Base-by-base conservation (phyloP, 2,888 invertebrate species). In the Epistrophe eligans region DNA sequence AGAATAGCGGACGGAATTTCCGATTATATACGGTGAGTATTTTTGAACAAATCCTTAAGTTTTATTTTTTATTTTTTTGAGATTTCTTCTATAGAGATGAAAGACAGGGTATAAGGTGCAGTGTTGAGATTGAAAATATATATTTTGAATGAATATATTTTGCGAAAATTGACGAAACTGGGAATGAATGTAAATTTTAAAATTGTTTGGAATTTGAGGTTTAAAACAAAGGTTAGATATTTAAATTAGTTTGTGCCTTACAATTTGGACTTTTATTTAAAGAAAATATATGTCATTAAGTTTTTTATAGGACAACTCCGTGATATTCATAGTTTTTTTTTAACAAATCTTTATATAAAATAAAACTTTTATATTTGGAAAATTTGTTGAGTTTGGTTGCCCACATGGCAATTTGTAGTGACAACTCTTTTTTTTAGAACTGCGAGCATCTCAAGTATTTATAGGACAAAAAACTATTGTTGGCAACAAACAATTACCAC, bases 1-100 rank as follows among this genome's bases (percentile, higher is more conserved):
- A 85, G 85, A 38, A 43, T 77, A 85, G 85, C 85, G 85, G 85
- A 85, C 85, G 85, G 85, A 85, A 77, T 85, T 80, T 81, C 74
- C 57, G 77, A 85, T 77, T 85, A 85, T 58, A 74, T 58, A 77
- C 81, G 73, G 73, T 81, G 74, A 81, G 77, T 81, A 77, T 80
- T 77, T 72, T 73, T 77, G 48, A 80, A 84, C 66, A 70, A 84
- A 84, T 72, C 13, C 19, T 73, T 67, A 67, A 50, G n/a, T 62
- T 62, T 24, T 24, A 62, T 28, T 45, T 45, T 13, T 10, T 19
- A 0, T 19, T n/a, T n/a, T n/a, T n/a, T n/a, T n/a, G n/a, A 48
- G 32, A 48, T 35, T 67, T 67, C 15, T 35, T 50, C 35, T 43
- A 50, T 17, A 45, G 17, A 66, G 40, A 45, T 50, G 17, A 4